A percentile compares a stretch with the other conserved stretches of the same genome.
Conservation (phyloP, 2,797 vertebrate species). For the Sciurus vulgaris region DNA sequence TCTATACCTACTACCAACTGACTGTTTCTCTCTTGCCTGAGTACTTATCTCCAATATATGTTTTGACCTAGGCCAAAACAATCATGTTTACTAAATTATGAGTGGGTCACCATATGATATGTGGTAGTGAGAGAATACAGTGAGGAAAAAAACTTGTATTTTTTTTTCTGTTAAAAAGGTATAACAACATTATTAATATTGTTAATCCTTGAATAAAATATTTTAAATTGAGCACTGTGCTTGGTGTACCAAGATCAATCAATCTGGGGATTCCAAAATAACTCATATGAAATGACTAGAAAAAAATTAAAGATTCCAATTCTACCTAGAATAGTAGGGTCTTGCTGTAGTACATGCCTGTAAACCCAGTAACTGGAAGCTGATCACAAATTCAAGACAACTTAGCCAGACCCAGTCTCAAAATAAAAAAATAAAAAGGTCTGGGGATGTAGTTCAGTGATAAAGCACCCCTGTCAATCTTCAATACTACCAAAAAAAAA, state of each 20-base stretch:
- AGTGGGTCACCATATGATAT: slow-evolving; percentile 11
- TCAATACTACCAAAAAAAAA: not conserved
- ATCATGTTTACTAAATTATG: not conserved
- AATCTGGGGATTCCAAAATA: not conserved
- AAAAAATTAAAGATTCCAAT: not conserved
- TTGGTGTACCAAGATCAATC: slow-evolving; percentile 29
- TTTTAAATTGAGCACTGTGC: slow-evolving; percentile 27
- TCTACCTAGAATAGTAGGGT: slow-evolving; percentile 12
- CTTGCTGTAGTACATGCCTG: not conserved
- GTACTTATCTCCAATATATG: not conserved
- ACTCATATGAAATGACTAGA: not conserved
- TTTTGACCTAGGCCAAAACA: not conserved
- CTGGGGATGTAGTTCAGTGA: not conserved
- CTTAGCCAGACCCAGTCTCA: not conserved
- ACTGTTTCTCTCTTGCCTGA: not conserved
- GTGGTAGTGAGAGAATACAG: not conserved
- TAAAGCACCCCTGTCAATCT: not conserved
- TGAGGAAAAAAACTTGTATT: not conserved
- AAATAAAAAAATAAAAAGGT: not conserved
- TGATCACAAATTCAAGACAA: not conserved
- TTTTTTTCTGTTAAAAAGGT: not conserved
- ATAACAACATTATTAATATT: slow-evolving; percentile 25
- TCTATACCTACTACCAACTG: not conserved
- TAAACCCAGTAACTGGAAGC: not conserved
- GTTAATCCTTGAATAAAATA: slow-evolving; percentile 3